A percentile compares a stretch with the other conserved stretches of the same genome.
Evolutionary conservation across 2,797 vertebrate genomes (phyloP).

Genomic region (Cottoperca gobio): DNA sequence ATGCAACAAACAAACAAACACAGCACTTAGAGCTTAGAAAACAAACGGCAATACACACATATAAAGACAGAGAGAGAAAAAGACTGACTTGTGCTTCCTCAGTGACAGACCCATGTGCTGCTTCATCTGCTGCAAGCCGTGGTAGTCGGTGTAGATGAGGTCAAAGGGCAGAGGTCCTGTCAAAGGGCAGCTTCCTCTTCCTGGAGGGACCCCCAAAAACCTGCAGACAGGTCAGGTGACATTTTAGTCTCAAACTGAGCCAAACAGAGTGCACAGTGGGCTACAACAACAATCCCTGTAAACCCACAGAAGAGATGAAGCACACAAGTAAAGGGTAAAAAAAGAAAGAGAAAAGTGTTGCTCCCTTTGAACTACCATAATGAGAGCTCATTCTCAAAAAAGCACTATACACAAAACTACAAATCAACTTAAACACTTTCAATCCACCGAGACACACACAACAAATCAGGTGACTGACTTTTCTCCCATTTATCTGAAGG

Average conservation of each 20-base stretch:
- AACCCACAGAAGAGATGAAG: not conserved
- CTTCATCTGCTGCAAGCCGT: conserved; percentile 97
- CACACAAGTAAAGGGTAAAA: not conserved
- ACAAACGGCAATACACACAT: conserved; percentile 1
- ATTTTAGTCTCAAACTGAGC: not conserved
- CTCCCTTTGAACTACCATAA: not conserved
- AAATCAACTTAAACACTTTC: not conserved
- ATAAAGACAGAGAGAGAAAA: not conserved
- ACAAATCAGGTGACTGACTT: not conserved
- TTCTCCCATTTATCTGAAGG: conserved; percentile 8
- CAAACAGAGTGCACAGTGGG: not conserved
- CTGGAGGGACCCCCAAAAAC: conserved; percentile 94
- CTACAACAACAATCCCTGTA: not conserved
- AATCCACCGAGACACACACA: not conserved
- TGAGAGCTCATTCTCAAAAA: not conserved
- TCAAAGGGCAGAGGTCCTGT: conserved; percentile 93
- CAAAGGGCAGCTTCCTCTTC: conserved; percentile 95
- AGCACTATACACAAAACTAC: not conserved
- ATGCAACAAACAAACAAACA: conserved; percentile 19
- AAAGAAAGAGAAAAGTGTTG: not conserved
- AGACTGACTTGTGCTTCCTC: conserved; percentile 84
- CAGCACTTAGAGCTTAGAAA: not conserved
- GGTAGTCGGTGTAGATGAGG: conserved; percentile 98
- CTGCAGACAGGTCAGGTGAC: conserved; percentile 72
- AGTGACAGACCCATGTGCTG: conserved; percentile 98